Percentiles rank a stretch among this genome's conserved stretches.
These are phyloP conservation scores for Pseudomyrmex cubaensis DNA, from an alignment of 1,140 invertebrate species.

Conservation along the genomic window DNA sequence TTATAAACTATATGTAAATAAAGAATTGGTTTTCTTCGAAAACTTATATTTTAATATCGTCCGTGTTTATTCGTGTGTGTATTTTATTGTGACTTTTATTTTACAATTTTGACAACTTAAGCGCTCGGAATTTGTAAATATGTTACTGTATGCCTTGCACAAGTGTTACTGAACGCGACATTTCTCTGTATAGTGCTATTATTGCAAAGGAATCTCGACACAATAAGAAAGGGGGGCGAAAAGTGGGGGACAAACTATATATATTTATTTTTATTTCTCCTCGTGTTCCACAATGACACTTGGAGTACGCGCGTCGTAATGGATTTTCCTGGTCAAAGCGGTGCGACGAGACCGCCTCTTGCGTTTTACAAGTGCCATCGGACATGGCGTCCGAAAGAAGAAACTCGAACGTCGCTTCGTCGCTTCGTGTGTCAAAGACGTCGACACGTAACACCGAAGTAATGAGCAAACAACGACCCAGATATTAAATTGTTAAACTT, in stretches of 20 bases:
- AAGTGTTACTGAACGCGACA: neutral
- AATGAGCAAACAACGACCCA: conserved; percentile 48
- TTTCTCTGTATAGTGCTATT: neutral
- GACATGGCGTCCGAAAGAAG: conserved; percentile 36
- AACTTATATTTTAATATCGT: too few relatives aligned
- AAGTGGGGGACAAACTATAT: neutral
- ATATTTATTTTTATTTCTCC: conserved; percentile 28
- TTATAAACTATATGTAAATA: too few relatives aligned
- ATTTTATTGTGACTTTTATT: too few relatives aligned
- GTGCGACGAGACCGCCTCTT: conserved; percentile 25
- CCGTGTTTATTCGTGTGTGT: too few relatives aligned
- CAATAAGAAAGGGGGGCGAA: neutral
- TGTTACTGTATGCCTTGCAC: too few relatives aligned
- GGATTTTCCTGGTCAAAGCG: conserved; percentile 48
- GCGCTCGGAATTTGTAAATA: too few relatives aligned
- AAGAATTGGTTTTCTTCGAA: too few relatives aligned
- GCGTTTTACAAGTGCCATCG: conserved; percentile 48
- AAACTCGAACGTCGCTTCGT: conserved; percentile 28
- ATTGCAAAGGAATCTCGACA: conserved; percentile 27
- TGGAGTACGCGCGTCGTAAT: conserved; percentile 28
- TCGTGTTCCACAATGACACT: conserved; percentile 11
- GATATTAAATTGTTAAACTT: conserved; percentile 35
- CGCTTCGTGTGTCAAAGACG: conserved; percentile 28
- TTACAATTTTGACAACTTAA: too few relatives aligned
- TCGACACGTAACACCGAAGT: conserved; percentile 20